Conservation (phyloP, 2,113 vertebrate species). For the Typhlomys cinereus region DNA sequence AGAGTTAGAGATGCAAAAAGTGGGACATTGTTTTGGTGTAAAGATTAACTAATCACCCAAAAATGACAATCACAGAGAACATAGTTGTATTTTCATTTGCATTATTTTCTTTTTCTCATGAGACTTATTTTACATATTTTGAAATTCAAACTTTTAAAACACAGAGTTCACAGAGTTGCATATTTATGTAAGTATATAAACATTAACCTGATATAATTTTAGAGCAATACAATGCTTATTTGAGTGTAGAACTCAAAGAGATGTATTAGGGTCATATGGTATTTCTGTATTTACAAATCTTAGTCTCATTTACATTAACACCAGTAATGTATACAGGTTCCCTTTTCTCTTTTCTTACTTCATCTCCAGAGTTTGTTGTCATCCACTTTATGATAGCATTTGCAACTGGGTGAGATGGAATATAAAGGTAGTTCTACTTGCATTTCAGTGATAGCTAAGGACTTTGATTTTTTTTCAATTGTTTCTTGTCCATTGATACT, state of each 20-base stretch:
- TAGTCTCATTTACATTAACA: background rate
- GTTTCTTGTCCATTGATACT: background rate
- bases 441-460: background rate
- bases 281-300: background rate
- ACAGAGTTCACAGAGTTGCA: background rate
- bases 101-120: no score
- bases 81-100: no score
- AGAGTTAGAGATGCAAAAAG: conserved; percentile 65
- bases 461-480: background rate
- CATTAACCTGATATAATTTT: background rate
- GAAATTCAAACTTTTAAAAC: no score
- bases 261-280: background rate
- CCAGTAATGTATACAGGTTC: no score
- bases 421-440: background rate
- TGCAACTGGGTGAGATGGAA: background rate
- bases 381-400: background rate
- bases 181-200: background rate
- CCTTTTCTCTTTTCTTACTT: background rate
- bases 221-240: background rate
- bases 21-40: no score
- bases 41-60: no score
- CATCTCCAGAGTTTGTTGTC: background rate
- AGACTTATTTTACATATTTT: background rate
- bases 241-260: background rate
- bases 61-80: no score